Evolutionary conservation across 2,888 invertebrate genomes (phyloP).

Genomic region (Aethes cnicana): DNA sequence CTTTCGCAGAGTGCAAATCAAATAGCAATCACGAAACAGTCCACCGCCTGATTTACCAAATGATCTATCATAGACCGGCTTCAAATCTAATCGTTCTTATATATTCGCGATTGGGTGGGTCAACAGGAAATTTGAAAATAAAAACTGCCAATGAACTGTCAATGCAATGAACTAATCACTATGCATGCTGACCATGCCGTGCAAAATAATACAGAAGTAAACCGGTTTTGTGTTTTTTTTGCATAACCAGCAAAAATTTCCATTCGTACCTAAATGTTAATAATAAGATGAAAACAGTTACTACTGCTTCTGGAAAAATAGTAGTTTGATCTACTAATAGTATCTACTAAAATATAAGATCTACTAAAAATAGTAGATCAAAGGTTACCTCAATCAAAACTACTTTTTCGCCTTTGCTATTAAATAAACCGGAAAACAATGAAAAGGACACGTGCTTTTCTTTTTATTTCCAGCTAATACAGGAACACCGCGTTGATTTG

Average conservation of each 20-base stretch:
- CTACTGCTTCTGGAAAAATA: too few species aligned
- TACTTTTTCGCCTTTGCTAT: too few species aligned
- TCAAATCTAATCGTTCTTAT: slow-evolving; percentile 36
- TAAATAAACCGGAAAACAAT: too few species aligned
- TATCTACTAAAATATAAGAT: too few species aligned
- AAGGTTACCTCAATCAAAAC: too few species aligned
- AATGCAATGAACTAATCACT: slow-evolving; percentile 14
- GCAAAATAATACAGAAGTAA: slow-evolving; percentile 10
- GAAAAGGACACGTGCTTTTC: slow-evolving; percentile 11
- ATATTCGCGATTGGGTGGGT: slow-evolving; percentile 31
- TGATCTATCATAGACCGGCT: slow-evolving; percentile 46
- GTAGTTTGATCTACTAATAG: too few species aligned
- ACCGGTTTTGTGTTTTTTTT: slow-evolving; percentile 22
- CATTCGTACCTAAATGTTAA: too few species aligned
- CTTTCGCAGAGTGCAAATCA: slow-evolving; percentile 35
- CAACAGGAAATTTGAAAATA: slow-evolving; percentile 26
- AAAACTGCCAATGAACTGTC: slow-evolving; percentile 7
- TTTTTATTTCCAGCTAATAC: slow-evolving; percentile 58
- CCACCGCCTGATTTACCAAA: slow-evolving; percentile 15
- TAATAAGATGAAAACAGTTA: too few species aligned
- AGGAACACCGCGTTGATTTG: slow-evolving; percentile 67
- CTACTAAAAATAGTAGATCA: too few species aligned
- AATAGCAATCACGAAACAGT: slow-evolving; percentile 20
- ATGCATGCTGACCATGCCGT: too few species aligned
- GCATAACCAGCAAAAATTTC: slow-evolving; percentile 1